Conservation (phyloP, 2,113 vertebrate species). For the Pavo muticus region DNA sequence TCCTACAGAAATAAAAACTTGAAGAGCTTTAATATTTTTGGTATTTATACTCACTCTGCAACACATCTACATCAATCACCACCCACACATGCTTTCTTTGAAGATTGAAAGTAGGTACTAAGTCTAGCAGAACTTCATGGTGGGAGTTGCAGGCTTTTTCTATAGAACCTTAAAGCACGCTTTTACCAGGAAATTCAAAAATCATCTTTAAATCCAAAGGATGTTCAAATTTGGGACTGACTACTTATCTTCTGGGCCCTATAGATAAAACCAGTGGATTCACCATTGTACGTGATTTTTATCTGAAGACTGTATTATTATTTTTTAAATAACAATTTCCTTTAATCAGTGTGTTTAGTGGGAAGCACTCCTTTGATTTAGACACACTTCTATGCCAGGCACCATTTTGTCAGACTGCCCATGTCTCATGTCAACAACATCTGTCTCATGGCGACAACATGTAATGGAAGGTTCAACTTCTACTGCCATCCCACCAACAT, state of each 20-base stretch:
- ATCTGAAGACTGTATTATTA: not conserved
- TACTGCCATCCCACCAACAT: not conserved
- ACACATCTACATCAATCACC: slow-evolving; percentile 57
- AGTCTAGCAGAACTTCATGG: slow-evolving; percentile 46
- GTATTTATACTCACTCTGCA: slow-evolving; percentile 19
- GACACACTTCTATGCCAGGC: not conserved
- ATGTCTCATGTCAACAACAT: not conserved
- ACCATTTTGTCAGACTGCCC: not conserved
- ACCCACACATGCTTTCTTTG: slow-evolving; percentile 52
- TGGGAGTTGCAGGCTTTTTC: slow-evolving; percentile 29
- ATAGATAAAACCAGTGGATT: not conserved
- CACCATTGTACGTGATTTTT: not conserved
- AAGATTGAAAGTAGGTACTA: slow-evolving; percentile 53
- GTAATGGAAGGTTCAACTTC: not conserved
- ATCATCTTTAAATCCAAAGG: not conserved
- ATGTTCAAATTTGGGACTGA: not conserved
- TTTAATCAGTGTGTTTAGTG: not conserved
- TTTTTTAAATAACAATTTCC: not conserved
- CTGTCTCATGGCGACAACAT: not conserved
- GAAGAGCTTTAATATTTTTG: slow-evolving; percentile 42
- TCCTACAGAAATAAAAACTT: slow-evolving; percentile 22
- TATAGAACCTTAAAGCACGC: not conserved
- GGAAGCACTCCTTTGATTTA: not conserved
- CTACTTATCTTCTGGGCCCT: not conserved
- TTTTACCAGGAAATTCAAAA: slow-evolving; percentile 18